Conservation (phyloP, 2,888 invertebrate species). For the Scaeva pyrastri region DNA sequence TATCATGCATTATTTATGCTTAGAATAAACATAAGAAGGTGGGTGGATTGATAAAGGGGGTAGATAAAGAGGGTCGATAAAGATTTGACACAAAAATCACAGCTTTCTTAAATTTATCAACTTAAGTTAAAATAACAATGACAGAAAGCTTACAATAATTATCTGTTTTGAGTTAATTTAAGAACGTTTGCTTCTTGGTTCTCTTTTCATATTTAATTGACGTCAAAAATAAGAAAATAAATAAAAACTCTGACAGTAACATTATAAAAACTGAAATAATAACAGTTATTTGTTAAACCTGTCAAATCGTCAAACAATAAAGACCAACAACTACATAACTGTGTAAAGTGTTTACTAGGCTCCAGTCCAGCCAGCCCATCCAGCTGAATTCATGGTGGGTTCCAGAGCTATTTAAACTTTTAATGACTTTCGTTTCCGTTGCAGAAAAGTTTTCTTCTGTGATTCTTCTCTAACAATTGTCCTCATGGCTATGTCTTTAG, state of each 20-base stretch:
- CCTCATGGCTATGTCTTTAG: slow-evolving; percentile 64
- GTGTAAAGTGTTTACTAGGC: slow-evolving; percentile 44
- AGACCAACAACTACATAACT: slow-evolving; percentile 41
- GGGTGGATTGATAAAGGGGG: no score
- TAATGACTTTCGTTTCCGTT: slow-evolving; percentile 73
- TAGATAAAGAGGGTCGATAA: no score
- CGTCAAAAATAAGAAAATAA: slow-evolving; percentile 48
- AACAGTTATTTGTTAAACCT: slow-evolving; percentile 64
- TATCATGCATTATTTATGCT: no score
- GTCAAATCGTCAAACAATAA: slow-evolving; percentile 67
- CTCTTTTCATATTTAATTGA: slow-evolving; percentile 21
- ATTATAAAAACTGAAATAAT: slow-evolving; percentile 37
- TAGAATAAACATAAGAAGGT: no score
- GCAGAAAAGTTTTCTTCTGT: slow-evolving; percentile 47
- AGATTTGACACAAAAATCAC: no score
- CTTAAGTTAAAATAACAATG: no score
- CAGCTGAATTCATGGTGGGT: slow-evolving; percentile 35
- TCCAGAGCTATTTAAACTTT: slow-evolving; percentile 70
- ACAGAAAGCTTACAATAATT: not conserved
- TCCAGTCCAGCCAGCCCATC: not conserved
- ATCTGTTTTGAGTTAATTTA: slow-evolving; percentile 7
- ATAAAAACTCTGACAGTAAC: slow-evolving; percentile 31
- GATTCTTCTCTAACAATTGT: slow-evolving; percentile 54
- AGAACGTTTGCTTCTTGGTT: slow-evolving; percentile 12
- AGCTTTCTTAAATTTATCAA: no score